Base-by-base conservation (phyloP, 1,140 invertebrate species). In the Trypoxylus dichotomus region DNA sequence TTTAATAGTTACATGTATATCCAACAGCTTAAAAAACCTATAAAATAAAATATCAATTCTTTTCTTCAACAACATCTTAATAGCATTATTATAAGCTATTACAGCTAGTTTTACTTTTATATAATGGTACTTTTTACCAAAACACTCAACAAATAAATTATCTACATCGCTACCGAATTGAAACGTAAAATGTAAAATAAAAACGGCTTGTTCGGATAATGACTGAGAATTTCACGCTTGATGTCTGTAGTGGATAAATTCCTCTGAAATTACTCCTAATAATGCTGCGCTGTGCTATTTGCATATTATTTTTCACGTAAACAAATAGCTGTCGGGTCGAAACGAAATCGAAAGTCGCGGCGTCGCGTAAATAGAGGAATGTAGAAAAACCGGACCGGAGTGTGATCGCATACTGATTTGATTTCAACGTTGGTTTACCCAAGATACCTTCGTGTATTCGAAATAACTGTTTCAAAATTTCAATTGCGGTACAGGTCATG, bases 311-410 rank as follows among this genome's bases (percentile, higher is more conserved):
- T 68, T 68, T 68, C 21, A 68, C 60, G 60, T 68, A 68, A 68
- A 68, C 60, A 68, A 68, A 68, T 68, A 68, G 24, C 60, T 68
- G 60, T 68, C 60, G 60, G 60, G 60, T 27, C 60, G 27, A 27
- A 68, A 68, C 60, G 60, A 68, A 68, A 68, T 24, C 60, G 60
- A 68, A 68, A 68, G 60, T 68, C 60, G 60, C 60, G 19, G 60
- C 25, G 5, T 13, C 19, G 19, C 60, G 60, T 54, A 19, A 68
- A 68, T 68, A 15, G 7, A 27, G 60, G 60, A 68, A 68, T 68
- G 60, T 68, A 68, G 60, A 68, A 68, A 68, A 68, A 68, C 60
- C 60, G 60, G 60, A 68, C 60, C 60, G 27, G 2, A 29, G 19
- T 15, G 24, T 8, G 60, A 68, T 68, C 60, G 60, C 60, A 29